phyloP scores from a whole-genome alignment of 2,888 invertebrate genomes.

The Eupithecia subfuscata region DNA sequence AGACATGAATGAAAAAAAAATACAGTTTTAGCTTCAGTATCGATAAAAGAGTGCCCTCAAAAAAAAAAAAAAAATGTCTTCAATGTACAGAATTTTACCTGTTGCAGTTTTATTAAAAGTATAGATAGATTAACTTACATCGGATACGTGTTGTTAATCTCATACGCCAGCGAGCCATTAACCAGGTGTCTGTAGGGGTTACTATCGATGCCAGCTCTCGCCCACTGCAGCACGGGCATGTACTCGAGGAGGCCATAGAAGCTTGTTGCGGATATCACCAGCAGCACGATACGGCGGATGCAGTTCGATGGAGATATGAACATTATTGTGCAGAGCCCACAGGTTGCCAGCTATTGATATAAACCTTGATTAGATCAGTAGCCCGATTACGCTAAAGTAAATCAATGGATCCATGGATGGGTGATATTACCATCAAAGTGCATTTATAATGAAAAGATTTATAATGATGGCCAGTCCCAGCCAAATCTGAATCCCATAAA shows the following conservation, averaged over 20 bases:
- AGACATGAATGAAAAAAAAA: too few species aligned
- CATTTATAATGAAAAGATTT: too few species aligned
- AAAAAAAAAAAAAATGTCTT: too few species aligned
- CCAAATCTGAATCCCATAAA: too few species aligned
- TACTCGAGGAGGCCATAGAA: conserved; percentile 64
- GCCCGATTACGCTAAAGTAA: too few species aligned
- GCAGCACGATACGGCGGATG: conserved; percentile 62
- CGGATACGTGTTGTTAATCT: conserved; percentile 57
- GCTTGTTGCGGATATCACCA: conserved; percentile 58
- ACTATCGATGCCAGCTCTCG: conserved; percentile 62
- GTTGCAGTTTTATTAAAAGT: too few species aligned
- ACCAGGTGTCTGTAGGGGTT: conserved; percentile 60
- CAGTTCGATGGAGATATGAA: conserved; percentile 71
- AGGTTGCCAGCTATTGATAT: conserved; percentile 64
- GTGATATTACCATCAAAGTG: too few species aligned
- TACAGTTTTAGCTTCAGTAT: too few species aligned
- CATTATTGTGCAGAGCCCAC: conserved; percentile 68
- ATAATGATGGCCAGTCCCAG: too few species aligned
- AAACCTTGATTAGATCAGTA: background rate
- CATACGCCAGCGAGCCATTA: conserved; percentile 24
- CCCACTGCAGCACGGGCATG: conserved; percentile 60
- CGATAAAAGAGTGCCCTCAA: too few species aligned
- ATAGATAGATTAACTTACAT: conserved; percentile 24
- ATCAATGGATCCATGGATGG: too few species aligned
- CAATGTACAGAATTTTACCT: too few species aligned